Conservation (phyloP, 2,113 vertebrate species). For the Rafetus swinhoei region DNA sequence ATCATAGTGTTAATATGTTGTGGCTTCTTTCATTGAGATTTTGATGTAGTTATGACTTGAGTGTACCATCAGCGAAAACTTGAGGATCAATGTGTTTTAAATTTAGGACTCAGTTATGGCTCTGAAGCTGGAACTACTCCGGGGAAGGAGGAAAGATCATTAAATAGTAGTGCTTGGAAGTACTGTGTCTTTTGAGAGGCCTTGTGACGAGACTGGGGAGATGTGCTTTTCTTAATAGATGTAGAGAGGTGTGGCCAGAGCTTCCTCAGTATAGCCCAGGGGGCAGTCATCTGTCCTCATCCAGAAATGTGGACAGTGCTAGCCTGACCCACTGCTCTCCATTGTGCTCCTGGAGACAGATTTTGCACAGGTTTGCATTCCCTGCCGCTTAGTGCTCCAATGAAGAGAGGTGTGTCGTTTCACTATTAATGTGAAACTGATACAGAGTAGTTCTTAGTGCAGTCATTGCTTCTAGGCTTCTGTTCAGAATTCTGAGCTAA, state of each 20-base stretch:
- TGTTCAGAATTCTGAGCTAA: background rate
- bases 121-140: background rate
- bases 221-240: background rate
- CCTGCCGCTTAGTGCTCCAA: background rate
- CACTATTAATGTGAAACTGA: background rate
- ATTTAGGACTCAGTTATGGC: background rate
- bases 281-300: background rate
- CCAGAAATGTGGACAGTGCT: background rate
- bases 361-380: background rate
- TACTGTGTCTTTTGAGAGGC: background rate
- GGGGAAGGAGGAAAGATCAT: background rate
- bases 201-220: background rate
- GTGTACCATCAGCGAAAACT: background rate
- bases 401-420: background rate
- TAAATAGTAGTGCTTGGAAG: background rate
- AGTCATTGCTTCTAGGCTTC: background rate
- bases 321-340: background rate
- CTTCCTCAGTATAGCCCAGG: background rate
- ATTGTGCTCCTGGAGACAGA: background rate
- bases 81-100: background rate
- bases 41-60: background rate
- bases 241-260: background rate
- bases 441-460: background rate
- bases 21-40: background rate
- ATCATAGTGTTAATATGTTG: background rate